Evolutionary conservation across 2,113 vertebrate species (phyloP).

Genomic region (Ovis aries): DNA sequence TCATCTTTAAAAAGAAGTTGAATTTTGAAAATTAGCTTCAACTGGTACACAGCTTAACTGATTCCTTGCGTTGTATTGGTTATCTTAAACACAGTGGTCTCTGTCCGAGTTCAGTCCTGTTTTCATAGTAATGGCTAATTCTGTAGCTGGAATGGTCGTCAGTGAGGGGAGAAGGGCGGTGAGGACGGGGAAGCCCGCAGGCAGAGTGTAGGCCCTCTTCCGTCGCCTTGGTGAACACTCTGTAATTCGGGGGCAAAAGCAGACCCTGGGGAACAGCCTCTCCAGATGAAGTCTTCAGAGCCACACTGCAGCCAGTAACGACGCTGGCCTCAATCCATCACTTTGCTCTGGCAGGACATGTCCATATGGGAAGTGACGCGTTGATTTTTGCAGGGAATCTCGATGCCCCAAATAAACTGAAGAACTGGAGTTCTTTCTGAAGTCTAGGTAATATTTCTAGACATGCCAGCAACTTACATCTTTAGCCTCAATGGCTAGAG

Average conservation of each 20-base stretch:
- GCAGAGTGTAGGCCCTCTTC: background rate
- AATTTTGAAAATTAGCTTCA: background rate
- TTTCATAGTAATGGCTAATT: background rate
- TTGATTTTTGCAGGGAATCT: background rate
- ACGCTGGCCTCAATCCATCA: too few relatives aligned
- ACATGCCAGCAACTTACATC: background rate
- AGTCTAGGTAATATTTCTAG: background rate
- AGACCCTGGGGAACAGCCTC: background rate
- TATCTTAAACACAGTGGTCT: background rate
- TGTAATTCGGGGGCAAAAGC: background rate
- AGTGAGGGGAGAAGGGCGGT: background rate
- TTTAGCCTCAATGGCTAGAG: background rate
- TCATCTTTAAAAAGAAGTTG: background rate
- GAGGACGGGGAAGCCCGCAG: accelerated
- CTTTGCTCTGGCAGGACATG: background rate
- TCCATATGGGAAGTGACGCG: accelerated
- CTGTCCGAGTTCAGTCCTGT: background rate
- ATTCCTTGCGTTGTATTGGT: background rate
- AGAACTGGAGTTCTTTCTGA: background rate
- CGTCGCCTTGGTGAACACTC: background rate
- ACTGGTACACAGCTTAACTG: background rate
- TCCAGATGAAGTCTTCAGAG: too few relatives aligned
- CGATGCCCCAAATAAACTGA: accelerated
- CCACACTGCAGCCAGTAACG: background rate
- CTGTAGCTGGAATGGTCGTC: too few relatives aligned